Evolutionary conservation across 2,888 invertebrate species (phyloP).

Genomic region (Halocaridina rubra): DNA sequence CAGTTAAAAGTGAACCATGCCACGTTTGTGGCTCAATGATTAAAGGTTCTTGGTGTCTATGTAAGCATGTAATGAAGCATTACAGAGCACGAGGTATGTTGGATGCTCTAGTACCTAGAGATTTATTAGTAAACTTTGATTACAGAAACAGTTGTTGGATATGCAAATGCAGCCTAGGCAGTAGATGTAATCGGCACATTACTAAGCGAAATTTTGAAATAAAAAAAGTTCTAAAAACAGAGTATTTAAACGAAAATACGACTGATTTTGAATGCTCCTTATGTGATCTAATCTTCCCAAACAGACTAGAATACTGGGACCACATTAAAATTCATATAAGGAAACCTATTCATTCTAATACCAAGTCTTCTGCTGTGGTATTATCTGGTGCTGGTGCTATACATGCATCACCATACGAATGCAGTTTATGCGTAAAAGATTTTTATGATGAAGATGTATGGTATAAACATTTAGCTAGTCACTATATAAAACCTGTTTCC

Average conservation of each 20-base stretch:
- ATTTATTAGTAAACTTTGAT: constrained; percentile 6
- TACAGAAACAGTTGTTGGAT: constrained; percentile 34
- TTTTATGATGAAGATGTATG: too few species aligned
- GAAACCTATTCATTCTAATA: too few species aligned
- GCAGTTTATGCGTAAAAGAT: too few species aligned
- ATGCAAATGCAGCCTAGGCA: constrained; percentile 26
- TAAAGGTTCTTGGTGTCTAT: constrained; percentile 28
- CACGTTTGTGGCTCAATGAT: constrained; percentile 23
- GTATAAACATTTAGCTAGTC: too few species aligned
- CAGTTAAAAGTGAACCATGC: background rate
- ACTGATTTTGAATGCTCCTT: constrained; percentile 2
- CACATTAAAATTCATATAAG: constrained; percentile 28
- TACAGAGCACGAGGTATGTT: constrained; percentile 29
- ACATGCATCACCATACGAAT: too few species aligned
- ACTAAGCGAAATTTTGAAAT: constrained; percentile 26
- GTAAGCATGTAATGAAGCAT: constrained; percentile 31
- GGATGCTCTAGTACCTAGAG: constrained; percentile 33
- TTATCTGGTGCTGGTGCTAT: too few species aligned
- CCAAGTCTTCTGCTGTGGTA: too few species aligned
- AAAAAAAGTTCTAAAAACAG: background rate
- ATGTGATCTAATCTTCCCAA: background rate
- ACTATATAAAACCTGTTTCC: too few species aligned
- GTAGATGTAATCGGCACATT: constrained; percentile 2
- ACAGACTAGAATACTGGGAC: constrained; percentile 12
- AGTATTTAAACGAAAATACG: background rate